Percentiles rank a stretch among this genome's conserved stretches.
Evolutionary conservation across 1,140 invertebrate genomes (phyloP).

Genomic region (Drosophila nebulosa): DNA sequence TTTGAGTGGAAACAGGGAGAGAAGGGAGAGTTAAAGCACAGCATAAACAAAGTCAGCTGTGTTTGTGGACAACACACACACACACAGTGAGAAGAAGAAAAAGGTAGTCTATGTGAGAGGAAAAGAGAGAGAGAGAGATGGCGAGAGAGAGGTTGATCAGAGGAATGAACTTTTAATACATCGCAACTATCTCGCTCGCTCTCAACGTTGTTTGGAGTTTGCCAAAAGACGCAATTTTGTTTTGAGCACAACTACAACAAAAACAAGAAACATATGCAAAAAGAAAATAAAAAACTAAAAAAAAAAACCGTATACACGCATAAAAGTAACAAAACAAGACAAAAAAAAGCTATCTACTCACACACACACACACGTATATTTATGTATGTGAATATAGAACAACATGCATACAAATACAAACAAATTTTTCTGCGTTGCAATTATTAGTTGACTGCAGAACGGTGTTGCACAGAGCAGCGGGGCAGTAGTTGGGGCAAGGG

Average conservation of each 20-base stretch:
- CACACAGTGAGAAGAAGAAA: neutral
- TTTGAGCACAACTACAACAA: slow-evolving; percentile 6
- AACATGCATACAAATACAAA: neutral
- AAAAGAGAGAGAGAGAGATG: neutral
- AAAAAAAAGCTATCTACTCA: slow-evolving; percentile 13
- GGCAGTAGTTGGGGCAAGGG: neutral
- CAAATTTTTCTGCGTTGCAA: slow-evolving; percentile 26
- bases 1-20: neutral
- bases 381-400: neutral
- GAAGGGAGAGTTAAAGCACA: neutral
- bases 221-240: slow-evolving; percentile 64
- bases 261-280: neutral
- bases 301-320: slow-evolving; percentile 2
- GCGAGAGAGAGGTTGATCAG: slow-evolving; percentile 16
- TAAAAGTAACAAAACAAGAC: neutral
- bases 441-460: neutral
- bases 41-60: slow-evolving; percentile 58
- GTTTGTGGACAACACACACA: slow-evolving; percentile 27
- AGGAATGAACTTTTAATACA: slow-evolving; percentile 38
- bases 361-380: neutral
- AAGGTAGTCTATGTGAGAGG: neutral
- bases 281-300: neutral
- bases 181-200: slow-evolving; percentile 9
- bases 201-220: slow-evolving; percentile 24
- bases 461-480: neutral